A percentile compares a stretch with the other conserved stretches of the same genome.
phyloP scores from a whole-genome alignment of 2,113 vertebrate genomes.

The Osmerus mordax region DNA sequence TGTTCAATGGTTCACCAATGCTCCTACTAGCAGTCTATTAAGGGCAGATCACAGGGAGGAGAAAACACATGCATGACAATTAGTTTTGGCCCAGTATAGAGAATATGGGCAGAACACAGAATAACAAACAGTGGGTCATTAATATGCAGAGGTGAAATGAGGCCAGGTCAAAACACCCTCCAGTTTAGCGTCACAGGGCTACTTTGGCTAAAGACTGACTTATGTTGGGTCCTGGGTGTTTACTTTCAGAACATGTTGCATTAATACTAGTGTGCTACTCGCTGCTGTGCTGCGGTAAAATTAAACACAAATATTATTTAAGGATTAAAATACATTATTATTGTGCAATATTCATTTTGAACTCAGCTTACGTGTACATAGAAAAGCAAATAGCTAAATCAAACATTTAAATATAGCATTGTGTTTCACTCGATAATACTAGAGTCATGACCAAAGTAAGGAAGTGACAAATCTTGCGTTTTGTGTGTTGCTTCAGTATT shows the following conservation, averaged over 20 bases:
- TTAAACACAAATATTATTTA: too few relatives aligned
- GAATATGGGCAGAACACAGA: neutral
- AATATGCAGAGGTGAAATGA: slow-evolving; percentile 4
- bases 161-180: slow-evolving; percentile 9
- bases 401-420: too few relatives aligned
- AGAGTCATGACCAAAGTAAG: too few relatives aligned
- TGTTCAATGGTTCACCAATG: slow-evolving; percentile 15
- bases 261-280: too few relatives aligned
- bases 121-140: slow-evolving; percentile 4
- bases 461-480: too few relatives aligned
- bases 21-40: slow-evolving; percentile 8
- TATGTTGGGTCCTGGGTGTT: neutral
- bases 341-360: too few relatives aligned
- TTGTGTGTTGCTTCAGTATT: too few relatives aligned
- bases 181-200: neutral
- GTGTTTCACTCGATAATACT: too few relatives aligned
- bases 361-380: too few relatives aligned
- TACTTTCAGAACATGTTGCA: neutral
- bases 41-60: slow-evolving; percentile 10
- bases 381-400: too few relatives aligned
- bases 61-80: slow-evolving; percentile 22
- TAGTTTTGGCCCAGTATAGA: slow-evolving; percentile 8
- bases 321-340: too few relatives aligned
- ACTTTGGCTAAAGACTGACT: neutral
- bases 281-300: too few relatives aligned